Conservation (phyloP, 2,797 vertebrate genomes). For the Trematomus bernacchii region DNA sequence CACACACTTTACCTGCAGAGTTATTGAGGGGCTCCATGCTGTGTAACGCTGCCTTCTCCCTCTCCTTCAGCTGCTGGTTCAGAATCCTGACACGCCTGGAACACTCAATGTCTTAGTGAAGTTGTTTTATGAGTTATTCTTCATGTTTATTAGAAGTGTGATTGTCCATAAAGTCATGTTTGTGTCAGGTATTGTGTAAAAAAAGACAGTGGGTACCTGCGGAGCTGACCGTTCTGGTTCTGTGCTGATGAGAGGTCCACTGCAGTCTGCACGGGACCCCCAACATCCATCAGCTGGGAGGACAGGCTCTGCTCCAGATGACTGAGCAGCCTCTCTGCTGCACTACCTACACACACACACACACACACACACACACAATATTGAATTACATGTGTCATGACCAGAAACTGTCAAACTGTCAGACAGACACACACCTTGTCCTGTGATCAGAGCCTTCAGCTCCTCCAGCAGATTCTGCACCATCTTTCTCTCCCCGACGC, state of each 20-base stretch:
- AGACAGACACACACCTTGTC: conserved; percentile 65
- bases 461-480: conserved; percentile 88
- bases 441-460: conserved; percentile 80
- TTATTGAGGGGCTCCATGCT: conserved; percentile 67
- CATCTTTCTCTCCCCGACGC: conserved; percentile 59
- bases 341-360: conserved; percentile 75
- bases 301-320: conserved; percentile 86
- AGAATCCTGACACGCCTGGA: conserved; percentile 86
- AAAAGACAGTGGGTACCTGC: conserved; percentile 79
- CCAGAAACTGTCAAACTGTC: no score
- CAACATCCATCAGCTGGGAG: conserved; percentile 76
- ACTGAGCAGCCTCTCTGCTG: conserved; percentile 84
- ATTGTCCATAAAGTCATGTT: no score
- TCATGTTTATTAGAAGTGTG: no score
- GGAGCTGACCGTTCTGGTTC: conserved; percentile 88
- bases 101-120: neutral
- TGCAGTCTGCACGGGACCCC: conserved; percentile 78
- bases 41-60: conserved; percentile 74
- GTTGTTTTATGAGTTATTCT: no score
- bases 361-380: neutral
- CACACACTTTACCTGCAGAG: conserved; percentile 81
- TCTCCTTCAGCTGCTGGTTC: conserved; percentile 88
- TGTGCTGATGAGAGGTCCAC: conserved; percentile 85
- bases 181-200: no score
- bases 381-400: no score